Percentiles rank a stretch among this genome's conserved stretches.
Conservation (phyloP, 1,140 invertebrate species). For the Teleopsis dalmanni region DNA sequence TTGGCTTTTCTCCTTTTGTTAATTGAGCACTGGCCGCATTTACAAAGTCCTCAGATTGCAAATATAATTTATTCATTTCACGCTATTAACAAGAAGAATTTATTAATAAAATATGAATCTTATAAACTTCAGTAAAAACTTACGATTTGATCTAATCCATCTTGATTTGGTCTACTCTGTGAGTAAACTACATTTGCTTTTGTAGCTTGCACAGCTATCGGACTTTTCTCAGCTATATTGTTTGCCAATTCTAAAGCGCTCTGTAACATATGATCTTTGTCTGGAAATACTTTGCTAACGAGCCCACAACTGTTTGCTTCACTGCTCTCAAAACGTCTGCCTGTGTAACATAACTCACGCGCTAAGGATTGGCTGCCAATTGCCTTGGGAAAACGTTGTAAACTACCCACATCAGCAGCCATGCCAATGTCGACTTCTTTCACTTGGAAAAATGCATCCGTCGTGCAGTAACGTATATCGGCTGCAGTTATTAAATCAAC, state of each 20-base stretch:
- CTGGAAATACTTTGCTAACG: conserved; percentile 53
- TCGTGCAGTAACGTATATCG: conserved; percentile 87
- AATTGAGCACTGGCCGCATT: conserved; percentile 68
- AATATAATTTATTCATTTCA: conserved; percentile 69
- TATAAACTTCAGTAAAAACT: conserved; percentile 33
- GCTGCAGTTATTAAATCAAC: conserved; percentile 78
- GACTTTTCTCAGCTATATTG: conserved; percentile 82
- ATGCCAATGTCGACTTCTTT: conserved; percentile 83
- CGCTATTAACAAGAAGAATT: conserved; percentile 53
- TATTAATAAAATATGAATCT: background rate
- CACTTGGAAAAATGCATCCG: conserved; percentile 88
- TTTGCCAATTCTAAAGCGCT: conserved; percentile 66
- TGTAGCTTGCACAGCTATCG: conserved; percentile 85
- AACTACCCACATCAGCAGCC: conserved; percentile 88
- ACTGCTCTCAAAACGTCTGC: conserved; percentile 66
- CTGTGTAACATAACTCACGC: conserved; percentile 82
- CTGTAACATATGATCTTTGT: conserved; percentile 51
- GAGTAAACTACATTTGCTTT: conserved; percentile 81
- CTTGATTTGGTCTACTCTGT: conserved; percentile 75
- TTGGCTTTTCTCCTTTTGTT: conserved; percentile 61
- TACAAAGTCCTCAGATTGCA: conserved; percentile 87
- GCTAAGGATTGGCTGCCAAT: conserved; percentile 81
- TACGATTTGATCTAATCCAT: conserved; percentile 83
- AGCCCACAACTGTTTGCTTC: conserved; percentile 75
- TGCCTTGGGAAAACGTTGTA: conserved; percentile 88